Percentiles rank a stretch among this genome's conserved stretches.
Evolutionary conservation across 2,888 invertebrate genomes (phyloP).

Genomic region (Polietes domitor): DNA sequence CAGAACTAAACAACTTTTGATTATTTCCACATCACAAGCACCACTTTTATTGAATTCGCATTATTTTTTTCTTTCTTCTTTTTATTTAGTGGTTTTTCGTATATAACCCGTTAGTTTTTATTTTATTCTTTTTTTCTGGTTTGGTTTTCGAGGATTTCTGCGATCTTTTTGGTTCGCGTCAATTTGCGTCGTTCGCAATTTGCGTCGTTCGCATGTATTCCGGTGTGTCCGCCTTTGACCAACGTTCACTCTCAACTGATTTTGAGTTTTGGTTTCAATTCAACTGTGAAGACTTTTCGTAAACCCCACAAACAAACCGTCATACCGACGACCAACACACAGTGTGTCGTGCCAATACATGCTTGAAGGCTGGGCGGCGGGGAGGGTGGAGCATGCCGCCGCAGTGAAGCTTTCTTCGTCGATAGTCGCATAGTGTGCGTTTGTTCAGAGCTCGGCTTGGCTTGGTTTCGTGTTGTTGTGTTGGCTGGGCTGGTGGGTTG

Average conservation of each 20-base stretch:
- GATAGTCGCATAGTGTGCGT: conserved; percentile 7
- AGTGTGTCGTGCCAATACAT: conserved; percentile 24
- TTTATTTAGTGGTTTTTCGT: not conserved
- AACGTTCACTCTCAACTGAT: conserved; percentile 64
- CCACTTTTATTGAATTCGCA: not conserved
- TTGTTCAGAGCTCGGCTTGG: not conserved
- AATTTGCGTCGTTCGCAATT: not conserved
- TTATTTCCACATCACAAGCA: not conserved
- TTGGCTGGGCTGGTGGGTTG: conserved; percentile 18
- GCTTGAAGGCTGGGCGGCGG: too few relatives aligned
- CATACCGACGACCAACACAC: not conserved
- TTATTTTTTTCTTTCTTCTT: not conserved
- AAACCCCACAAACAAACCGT: conserved; percentile 42
- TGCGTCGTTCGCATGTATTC: not conserved
- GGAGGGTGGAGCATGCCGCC: not conserved
- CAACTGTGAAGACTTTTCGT: conserved; percentile 61
- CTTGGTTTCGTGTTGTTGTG: not conserved
- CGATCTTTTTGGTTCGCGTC: not conserved
- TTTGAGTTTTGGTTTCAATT: conserved; percentile 61
- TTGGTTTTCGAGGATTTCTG: conserved; percentile 7
- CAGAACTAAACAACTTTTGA: not conserved
- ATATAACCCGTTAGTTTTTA: conserved; percentile 58
- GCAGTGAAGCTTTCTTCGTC: conserved; percentile 9
- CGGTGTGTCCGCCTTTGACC: conserved; percentile 49
- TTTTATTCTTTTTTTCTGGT: conserved; percentile 22